A percentile compares a stretch with the other conserved stretches of the same genome.
phyloP scores from a whole-genome alignment of 2,113 vertebrate genomes.

The Lampris incognitus region DNA sequence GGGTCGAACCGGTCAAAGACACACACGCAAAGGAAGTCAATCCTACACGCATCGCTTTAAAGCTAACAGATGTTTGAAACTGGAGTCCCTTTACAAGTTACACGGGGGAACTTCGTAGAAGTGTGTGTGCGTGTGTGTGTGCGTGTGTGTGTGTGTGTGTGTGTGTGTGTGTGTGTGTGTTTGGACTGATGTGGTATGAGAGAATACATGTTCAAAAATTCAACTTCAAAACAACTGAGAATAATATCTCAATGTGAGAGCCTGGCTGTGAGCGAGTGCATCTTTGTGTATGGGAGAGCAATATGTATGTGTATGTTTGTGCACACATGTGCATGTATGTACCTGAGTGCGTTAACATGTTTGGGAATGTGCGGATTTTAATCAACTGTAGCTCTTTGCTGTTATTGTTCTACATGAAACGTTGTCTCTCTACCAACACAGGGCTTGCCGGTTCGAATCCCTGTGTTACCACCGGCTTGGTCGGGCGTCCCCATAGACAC shows the following conservation, averaged over 20 bases:
- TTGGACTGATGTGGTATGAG: not conserved
- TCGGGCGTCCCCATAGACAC: no score
- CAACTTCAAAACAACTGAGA: conserved; percentile 62
- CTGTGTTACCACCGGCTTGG: no score
- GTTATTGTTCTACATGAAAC: conserved; percentile 10
- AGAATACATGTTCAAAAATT: conserved; percentile 52
- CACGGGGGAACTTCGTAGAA: conserved; percentile 51
- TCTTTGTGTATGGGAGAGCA: not conserved
- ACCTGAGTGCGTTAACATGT: no score
- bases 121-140: conserved; percentile 29
- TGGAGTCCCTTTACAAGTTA: conserved; percentile 64
- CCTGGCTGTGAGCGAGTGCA: conserved; percentile 4
- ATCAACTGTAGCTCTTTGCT: conserved; percentile 29
- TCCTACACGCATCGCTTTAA: conserved; percentile 62
- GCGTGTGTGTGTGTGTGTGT: conserved; percentile 32
- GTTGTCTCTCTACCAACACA: no score
- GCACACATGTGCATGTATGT: not conserved
- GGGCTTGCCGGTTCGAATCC: no score
- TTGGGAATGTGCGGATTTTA: conserved; percentile 23
- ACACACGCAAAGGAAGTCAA: conserved; percentile 47
- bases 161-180: not conserved
- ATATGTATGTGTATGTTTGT: not conserved
- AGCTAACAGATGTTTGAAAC: conserved; percentile 79
- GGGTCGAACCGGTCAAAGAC: conserved; percentile 41
- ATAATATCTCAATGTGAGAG: conserved; percentile 41